Percentiles rank a stretch among this genome's conserved stretches.
These are phyloP conservation scores for Nemopilema nomurai DNA, from an alignment of 30 jellyfish, hydroid and myxozoan species.

Conservation along the genomic window DNA sequence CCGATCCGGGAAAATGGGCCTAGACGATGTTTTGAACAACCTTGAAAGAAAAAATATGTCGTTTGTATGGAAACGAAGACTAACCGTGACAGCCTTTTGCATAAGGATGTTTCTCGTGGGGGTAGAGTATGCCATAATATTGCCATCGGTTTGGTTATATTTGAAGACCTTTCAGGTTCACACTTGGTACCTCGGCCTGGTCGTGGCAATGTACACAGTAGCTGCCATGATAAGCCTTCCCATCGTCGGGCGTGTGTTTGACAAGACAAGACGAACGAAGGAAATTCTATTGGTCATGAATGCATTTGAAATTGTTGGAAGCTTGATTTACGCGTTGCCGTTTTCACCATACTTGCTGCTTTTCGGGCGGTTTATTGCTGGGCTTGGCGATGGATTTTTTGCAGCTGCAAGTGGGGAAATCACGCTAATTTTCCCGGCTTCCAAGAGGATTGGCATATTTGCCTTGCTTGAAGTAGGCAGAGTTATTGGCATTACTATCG, in stretches of 20 bases:
- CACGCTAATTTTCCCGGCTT: conserved; percentile 81
- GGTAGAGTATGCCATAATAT: conserved; percentile 90
- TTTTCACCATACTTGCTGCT: conserved; percentile 76
- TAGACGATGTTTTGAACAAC: conserved; percentile 48
- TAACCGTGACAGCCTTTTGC: conserved; percentile 81
- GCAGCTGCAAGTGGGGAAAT: conserved; percentile 97
- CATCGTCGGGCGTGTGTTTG: conserved; percentile 85
- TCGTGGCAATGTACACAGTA: conserved; percentile 81
- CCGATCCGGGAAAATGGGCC: conserved; percentile 48
- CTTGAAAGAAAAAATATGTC: conserved; percentile 72
- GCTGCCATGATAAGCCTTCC: conserved; percentile 96
- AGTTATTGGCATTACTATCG: conserved; percentile 91
- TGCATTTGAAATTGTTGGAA: conserved; percentile 87
- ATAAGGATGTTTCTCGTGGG: conserved; percentile 95
- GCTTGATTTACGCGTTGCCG: conserved; percentile 87
- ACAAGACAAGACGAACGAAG: conserved; percentile 83
- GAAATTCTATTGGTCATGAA: conserved; percentile 75
- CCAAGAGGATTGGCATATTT: conserved; percentile 78
- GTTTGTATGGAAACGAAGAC: conserved; percentile 82
- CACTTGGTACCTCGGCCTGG: conserved; percentile 93
- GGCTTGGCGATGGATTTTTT: conserved; percentile 96
- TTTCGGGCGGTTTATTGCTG: conserved; percentile 86
- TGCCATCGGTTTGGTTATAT: conserved; percentile 96
- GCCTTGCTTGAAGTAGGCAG: conserved; percentile 95
- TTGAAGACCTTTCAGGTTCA: conserved; percentile 75